phyloP scores from a whole-genome alignment of 2,797 vertebrate genomes.

The Pipistrellus nathusii region DNA sequence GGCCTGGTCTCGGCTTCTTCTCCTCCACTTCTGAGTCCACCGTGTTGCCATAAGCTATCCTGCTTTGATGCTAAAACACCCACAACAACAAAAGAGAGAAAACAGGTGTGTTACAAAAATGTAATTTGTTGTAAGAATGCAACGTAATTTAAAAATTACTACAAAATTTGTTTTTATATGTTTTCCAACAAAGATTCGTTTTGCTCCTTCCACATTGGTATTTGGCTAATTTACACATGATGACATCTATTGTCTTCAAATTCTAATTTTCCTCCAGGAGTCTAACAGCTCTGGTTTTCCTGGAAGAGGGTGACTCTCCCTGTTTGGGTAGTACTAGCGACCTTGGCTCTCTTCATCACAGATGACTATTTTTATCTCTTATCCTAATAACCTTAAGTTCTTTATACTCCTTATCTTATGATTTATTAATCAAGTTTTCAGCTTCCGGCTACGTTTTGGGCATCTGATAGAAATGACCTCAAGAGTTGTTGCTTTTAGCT shows the following conservation, averaged over 20 bases:
- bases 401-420: constrained; percentile 8
- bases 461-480: constrained; percentile 59
- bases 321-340: not conserved
- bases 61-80: not conserved
- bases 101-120: not conserved
- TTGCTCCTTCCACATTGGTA: not conserved
- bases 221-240: not conserved
- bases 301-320: not conserved
- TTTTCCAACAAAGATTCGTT: not conserved
- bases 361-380: not conserved
- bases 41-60: not conserved
- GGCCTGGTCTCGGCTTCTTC: not conserved
- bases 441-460: constrained; percentile 26
- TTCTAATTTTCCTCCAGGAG: not conserved
- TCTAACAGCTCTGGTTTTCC: not conserved
- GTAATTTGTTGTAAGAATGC: not conserved
- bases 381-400: not conserved
- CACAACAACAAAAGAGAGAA: not conserved
- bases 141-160: not conserved
- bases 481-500: not conserved
- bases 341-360: constrained; percentile 10
- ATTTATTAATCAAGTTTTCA: constrained; percentile 23
- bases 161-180: not conserved
- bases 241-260: not conserved
- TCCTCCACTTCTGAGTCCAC: not conserved